These are phyloP conservation scores for Thamnaconus septentrionalis DNA, from an alignment of 2,113 vertebrate genomes.

Conservation along the genomic window DNA sequence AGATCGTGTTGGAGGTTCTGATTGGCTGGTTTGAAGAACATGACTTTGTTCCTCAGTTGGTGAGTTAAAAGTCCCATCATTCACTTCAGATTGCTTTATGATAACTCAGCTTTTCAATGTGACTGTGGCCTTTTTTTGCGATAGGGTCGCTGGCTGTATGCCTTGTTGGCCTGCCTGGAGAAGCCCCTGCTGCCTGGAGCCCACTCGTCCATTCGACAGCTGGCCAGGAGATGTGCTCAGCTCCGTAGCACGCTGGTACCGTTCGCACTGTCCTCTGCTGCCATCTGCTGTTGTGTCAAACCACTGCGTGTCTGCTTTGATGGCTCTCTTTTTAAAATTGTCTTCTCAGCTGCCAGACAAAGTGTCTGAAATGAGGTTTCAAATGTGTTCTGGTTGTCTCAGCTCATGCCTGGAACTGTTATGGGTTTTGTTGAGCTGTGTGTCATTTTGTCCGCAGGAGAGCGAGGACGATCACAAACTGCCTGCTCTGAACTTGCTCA, in stretches of 20 bases:
- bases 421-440: neutral
- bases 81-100: neutral
- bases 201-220: slow-evolving; percentile 93
- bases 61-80: slow-evolving; percentile 65
- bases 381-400: neutral
- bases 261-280: neutral
- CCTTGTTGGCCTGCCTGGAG: slow-evolving; percentile 90
- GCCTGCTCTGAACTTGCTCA: slow-evolving; percentile 91
- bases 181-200: slow-evolving; percentile 95
- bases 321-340: too few relatives aligned
- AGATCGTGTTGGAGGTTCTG: slow-evolving; percentile 88
- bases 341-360: too few relatives aligned
- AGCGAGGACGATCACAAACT: slow-evolving; percentile 86
- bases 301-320: neutral
- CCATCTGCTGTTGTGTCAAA: neutral
- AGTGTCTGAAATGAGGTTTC: too few relatives aligned
- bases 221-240: slow-evolving; percentile 90
- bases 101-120: neutral
- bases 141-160: slow-evolving; percentile 93
- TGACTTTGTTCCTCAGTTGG: slow-evolving; percentile 91
- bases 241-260: slow-evolving; percentile 86
- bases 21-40: slow-evolving; percentile 90
- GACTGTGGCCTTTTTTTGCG: slow-evolving; percentile 19
- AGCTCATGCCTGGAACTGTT: neutral
- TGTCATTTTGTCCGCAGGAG: slow-evolving; percentile 72